phyloP scores from a whole-genome alignment of 1,140 invertebrate species.

The Proctacanthus coquilletti region DNA sequence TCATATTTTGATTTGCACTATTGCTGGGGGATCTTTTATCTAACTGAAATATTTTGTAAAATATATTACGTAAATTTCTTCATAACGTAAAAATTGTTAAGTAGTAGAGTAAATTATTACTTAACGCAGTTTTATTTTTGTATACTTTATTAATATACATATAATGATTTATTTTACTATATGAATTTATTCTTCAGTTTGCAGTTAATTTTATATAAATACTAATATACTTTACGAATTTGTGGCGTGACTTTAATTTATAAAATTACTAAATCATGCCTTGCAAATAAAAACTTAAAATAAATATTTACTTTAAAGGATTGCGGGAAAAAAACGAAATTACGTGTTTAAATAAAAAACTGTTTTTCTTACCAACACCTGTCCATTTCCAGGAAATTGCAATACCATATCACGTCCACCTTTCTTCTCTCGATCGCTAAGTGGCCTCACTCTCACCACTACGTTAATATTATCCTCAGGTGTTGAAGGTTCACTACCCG shows the following conservation, averaged over 20 bases:
- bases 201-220: too few species aligned
- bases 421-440: conserved; percentile 50
- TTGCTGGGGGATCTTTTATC: conserved; percentile 29
- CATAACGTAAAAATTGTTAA: too few species aligned
- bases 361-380: conserved; percentile 45
- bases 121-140: too few species aligned
- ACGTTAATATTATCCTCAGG: conserved; percentile 69
- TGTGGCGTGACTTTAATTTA: too few species aligned
- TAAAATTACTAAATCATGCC: too few species aligned
- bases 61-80: too few species aligned
- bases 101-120: too few species aligned
- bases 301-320: neutral
- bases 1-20: conserved; percentile 45
- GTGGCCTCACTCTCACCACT: conserved; percentile 56
- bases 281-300: too few species aligned
- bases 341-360: neutral
- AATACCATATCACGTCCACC: conserved; percentile 42
- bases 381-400: conserved; percentile 63
- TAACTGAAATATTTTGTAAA: conserved; percentile 21
- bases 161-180: too few species aligned
- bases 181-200: too few species aligned
- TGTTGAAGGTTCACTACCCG: conserved; percentile 24
- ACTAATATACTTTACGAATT: too few species aligned
- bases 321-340: neutral
- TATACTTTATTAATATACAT: too few species aligned